Percentiles rank a stretch among this genome's conserved stretches.
Conservation (phyloP, 1,140 invertebrate species). For the Cardiocondyla obscurior region DNA sequence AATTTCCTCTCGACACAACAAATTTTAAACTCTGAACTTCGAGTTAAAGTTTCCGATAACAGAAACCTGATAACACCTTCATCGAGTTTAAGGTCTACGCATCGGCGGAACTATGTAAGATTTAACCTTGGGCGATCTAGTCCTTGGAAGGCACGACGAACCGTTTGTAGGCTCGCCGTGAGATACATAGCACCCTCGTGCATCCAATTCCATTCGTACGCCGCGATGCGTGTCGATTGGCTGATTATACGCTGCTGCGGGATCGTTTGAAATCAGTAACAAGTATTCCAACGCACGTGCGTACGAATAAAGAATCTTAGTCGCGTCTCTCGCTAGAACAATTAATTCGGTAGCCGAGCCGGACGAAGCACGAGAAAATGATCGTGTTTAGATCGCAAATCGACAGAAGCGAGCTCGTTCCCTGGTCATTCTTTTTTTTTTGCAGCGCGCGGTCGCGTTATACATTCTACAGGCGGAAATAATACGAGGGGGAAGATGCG, state of each 20-base stretch:
- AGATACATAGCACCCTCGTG: not conserved
- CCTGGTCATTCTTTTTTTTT: conserved; percentile 47
- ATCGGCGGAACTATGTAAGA: not conserved
- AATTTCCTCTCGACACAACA: not conserved
- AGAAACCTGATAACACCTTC: not conserved
- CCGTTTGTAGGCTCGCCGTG: not conserved
- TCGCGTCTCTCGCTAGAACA: conserved; percentile 26
- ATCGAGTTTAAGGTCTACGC: not conserved
- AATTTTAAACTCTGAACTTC: not conserved
- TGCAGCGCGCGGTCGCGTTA: conserved; percentile 46
- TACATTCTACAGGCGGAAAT: conserved; percentile 10
- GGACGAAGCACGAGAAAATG: conserved; percentile 30
- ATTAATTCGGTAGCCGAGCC: conserved; percentile 39
- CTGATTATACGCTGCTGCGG: conserved; percentile 5
- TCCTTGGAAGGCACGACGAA: not conserved
- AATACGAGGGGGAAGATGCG: not conserved
- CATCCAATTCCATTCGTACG: conserved; percentile 24
- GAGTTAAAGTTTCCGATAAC: not conserved
- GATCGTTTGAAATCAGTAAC: conserved; percentile 6
- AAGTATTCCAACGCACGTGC: not conserved
- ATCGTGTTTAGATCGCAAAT: not conserved
- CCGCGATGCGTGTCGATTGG: conserved; percentile 47
- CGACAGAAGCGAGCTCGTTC: conserved; percentile 47
- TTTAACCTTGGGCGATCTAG: not conserved
- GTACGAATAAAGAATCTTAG: conserved; percentile 30